These are phyloP conservation scores for Alviniconcha marisindica DNA, from an alignment of 1,140 invertebrate species.

Conservation along the genomic window DNA sequence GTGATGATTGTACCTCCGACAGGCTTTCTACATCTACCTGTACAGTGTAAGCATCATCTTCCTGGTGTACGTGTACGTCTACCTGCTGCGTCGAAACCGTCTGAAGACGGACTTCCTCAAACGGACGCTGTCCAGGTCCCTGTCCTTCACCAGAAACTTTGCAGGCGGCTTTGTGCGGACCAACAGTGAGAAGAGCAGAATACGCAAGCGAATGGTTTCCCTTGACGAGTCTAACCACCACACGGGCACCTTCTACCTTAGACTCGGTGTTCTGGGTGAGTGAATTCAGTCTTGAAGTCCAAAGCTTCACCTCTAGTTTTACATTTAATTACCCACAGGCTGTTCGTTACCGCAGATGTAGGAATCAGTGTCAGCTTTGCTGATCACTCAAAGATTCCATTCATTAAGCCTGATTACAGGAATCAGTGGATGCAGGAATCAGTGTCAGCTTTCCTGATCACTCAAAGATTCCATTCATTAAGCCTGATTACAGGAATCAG, in stretches of 20 bases:
- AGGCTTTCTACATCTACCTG: slow-evolving; percentile 98
- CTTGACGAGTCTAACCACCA: slow-evolving; percentile 53
- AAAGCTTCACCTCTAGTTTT: too few relatives aligned
- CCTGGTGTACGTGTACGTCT: slow-evolving; percentile 97
- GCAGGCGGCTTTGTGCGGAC: not conserved
- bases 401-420: too few relatives aligned
- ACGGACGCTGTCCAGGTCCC: slow-evolving; percentile 31
- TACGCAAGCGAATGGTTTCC: slow-evolving; percentile 30
- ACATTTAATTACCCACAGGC: too few relatives aligned
- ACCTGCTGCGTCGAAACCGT: slow-evolving; percentile 83
- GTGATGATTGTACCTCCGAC: slow-evolving; percentile 66
- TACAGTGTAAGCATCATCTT: slow-evolving; percentile 97
- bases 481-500: too few relatives aligned
- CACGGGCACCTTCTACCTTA: slow-evolving; percentile 94
- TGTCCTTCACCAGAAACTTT: slow-evolving; percentile 29
- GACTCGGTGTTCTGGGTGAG: slow-evolving; percentile 96
- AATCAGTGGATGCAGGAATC: too few relatives aligned
- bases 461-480: too few relatives aligned
- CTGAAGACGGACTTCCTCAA: slow-evolving; percentile 29
- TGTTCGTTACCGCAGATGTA: too few relatives aligned
- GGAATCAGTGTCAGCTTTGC: too few relatives aligned
- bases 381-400: too few relatives aligned
- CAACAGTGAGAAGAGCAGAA: not conserved
- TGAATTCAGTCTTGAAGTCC: too few relatives aligned
- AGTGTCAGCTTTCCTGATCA: too few relatives aligned